Conservation (phyloP, 2,113 vertebrate species). For the Bettongia penicillata region DNA sequence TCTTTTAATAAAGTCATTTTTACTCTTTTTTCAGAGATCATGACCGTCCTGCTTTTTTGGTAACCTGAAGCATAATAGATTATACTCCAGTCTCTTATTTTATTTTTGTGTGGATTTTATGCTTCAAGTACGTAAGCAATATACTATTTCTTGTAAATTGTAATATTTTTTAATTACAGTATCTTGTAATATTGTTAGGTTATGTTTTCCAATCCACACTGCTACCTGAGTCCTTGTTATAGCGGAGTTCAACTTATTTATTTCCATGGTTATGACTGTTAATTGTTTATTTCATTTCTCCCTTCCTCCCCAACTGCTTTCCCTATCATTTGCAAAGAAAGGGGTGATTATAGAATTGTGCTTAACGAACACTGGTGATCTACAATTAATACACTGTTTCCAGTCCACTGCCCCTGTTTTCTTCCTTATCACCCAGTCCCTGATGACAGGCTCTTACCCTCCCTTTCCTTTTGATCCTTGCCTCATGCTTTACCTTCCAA, state of each 20-base stretch:
- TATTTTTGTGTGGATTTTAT: neutral
- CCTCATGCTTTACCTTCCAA: neutral
- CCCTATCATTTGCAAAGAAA: neutral
- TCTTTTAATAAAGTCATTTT: neutral
- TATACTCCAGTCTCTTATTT: neutral
- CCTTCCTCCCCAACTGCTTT: neutral
- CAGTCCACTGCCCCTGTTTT: neutral
- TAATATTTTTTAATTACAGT: neutral
- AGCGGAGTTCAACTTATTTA: neutral
- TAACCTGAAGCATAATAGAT: neutral
- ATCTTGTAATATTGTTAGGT: neutral
- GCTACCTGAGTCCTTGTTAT: neutral
- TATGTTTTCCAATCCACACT: neutral
- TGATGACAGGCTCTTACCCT: neutral
- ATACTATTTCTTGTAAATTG: neutral
- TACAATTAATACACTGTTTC: neutral
- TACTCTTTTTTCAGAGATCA: neutral
- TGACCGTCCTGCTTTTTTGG: neutral
- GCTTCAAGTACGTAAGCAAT: neutral
- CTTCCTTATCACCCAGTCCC: neutral
- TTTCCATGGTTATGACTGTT: neutral
- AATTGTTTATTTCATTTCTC: neutral
- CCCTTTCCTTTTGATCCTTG: neutral
- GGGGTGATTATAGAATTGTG: neutral
- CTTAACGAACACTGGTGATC: neutral